A percentile compares a stretch with the other conserved stretches of the same genome.
Conservation (phyloP, 1,140 invertebrate species). For the Formica selysi region DNA sequence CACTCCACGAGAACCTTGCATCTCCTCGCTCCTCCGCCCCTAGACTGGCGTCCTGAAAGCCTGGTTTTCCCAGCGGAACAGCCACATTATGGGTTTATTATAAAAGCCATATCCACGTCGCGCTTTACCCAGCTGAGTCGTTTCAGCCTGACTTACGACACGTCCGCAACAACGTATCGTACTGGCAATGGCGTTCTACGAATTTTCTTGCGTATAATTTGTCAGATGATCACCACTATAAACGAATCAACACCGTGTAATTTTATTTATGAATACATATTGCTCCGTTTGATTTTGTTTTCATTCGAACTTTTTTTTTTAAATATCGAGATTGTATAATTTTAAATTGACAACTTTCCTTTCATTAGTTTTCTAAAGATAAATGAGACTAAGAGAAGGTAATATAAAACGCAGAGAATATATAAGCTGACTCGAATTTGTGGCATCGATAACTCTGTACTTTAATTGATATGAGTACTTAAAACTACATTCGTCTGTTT, state of each 20-base stretch:
- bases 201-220: slow-evolving; percentile 30
- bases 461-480: background rate
- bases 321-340: background rate
- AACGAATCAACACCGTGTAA: slow-evolving; percentile 48
- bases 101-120: slow-evolving; percentile 72
- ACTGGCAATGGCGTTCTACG: background rate
- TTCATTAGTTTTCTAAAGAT: background rate
- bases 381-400: background rate
- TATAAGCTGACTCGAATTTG: background rate
- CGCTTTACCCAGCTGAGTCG: slow-evolving; percentile 40
- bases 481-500: slow-evolving; percentile 4
- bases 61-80: slow-evolving; percentile 63
- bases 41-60: slow-evolving; percentile 53
- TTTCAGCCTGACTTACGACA: slow-evolving; percentile 30
- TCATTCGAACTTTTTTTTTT: slow-evolving; percentile 2
- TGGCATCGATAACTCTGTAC: background rate
- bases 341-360: background rate
- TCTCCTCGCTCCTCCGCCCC: slow-evolving; percentile 28
- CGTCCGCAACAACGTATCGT: slow-evolving; percentile 26
- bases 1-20: slow-evolving; percentile 27
- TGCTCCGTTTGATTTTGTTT: background rate
- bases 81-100: slow-evolving; percentile 78
- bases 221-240: slow-evolving; percentile 33
- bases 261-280: background rate
- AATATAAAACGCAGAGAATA: background rate